Base-by-base conservation (phyloP, 2,797 vertebrate species). In the Hozukius guyotensis region DNA sequence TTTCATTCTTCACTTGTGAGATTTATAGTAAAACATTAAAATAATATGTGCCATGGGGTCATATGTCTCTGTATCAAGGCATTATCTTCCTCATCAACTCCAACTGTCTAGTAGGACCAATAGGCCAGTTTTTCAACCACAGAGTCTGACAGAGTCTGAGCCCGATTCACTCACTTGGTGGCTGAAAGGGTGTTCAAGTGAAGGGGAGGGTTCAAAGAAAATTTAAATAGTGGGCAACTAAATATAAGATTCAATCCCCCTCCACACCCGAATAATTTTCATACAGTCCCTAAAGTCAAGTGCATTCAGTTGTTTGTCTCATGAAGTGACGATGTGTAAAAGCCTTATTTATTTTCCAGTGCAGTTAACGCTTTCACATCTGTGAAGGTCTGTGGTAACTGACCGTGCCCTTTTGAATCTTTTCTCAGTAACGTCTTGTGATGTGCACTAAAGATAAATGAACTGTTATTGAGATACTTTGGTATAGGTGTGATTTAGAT, bases 361-460 rank as follows among this genome's bases (percentile, higher is more conserved):
- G 4, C 16, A 16, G 18, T 67, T 18, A 5, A 53, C 8, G 2
- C 34, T 25, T 22, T 31, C 13, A 8, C 27, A 31, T 53, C 8
- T 52, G 27, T 80, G 4, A 1, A 5, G 34, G 31, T 66, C 24
- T 61, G 53, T 20, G 13, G 25, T 57, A 22, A 79, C 12, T 62
- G 14, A 49, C 8, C 7, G 24, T 75, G 70, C 57, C 62, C 72
- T 14, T 72, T 52, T 76, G 1, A 76, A 62, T 53, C 9, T 29
- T 78, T 72, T 82, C 62, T 38, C 72, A 68, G 69, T 88, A 24
- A 70, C 66, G 75, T 85, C 78, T 83, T 67, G 76, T 83, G 77
- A 85, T 57, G 73, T 91, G 83, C 82, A 77, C 82, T 83, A 57
- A 77, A n/a, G 52, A 67, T 74, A 55, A 78, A 63, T 2, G 1